A percentile compares a stretch with the other conserved stretches of the same genome.
These are phyloP conservation scores for Clavelina lepadiformis DNA, from an alignment of 23 tunicate species.

Conservation along the genomic window DNA sequence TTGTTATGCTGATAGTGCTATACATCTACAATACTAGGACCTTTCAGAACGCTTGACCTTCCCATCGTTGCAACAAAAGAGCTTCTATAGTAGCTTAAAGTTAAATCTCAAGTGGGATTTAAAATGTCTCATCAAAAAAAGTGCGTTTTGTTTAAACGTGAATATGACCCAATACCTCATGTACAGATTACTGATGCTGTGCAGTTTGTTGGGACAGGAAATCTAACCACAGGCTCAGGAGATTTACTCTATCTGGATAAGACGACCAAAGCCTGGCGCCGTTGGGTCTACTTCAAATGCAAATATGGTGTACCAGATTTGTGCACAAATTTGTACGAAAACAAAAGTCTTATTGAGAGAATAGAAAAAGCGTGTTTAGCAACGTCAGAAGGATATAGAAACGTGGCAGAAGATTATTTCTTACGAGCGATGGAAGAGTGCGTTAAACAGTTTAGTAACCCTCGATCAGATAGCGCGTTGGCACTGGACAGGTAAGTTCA, in stretches of 20 bases:
- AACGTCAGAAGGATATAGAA: constrained; percentile 23
- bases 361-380: constrained; percentile 53
- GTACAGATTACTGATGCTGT: constrained; percentile 37
- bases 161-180: constrained; percentile 28
- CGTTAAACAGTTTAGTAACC: constrained; percentile 39
- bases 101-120: too few species aligned
- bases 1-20: too few species aligned
- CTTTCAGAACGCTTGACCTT: too few species aligned
- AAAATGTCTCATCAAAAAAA: too few species aligned
- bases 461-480: constrained; percentile 80
- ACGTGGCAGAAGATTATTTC: constrained; percentile 51
- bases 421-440: constrained; percentile 51
- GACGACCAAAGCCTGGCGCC: constrained; percentile 57
- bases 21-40: too few species aligned
- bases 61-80: too few species aligned
- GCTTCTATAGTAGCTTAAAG: too few species aligned
- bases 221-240: constrained; percentile 34
- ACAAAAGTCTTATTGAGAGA: constrained; percentile 47
- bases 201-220: constrained; percentile 52
- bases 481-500: constrained; percentile 85
- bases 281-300: constrained; percentile 68
- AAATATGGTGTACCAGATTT: constrained; percentile 65
- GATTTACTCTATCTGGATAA: constrained; percentile 50
- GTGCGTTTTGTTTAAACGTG: constrained; percentile 3
- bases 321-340: constrained; percentile 48